A percentile compares a stretch with the other conserved stretches of the same genome.
Conservation (phyloP, 1,140 invertebrate species). For the Schlechtendalia chinensis region DNA sequence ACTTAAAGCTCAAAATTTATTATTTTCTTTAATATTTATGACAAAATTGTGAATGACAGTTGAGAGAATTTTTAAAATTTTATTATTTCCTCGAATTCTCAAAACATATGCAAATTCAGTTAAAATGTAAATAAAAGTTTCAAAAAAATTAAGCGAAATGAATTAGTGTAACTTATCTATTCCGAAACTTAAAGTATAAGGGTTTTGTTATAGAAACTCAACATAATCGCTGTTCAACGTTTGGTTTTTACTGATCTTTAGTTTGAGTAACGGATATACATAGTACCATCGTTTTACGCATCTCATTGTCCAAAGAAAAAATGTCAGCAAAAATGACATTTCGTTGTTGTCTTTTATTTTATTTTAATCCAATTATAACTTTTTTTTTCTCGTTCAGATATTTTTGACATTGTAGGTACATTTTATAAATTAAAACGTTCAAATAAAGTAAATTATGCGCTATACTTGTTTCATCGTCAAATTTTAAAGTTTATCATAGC, state of each 20-base stretch:
- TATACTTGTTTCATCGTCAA: not conserved
- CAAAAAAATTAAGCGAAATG: not conserved
- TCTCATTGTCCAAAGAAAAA: not conserved
- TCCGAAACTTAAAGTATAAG: not conserved
- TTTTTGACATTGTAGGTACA: not conserved
- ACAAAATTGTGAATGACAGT: not conserved
- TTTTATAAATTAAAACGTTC: conserved; percentile 20
- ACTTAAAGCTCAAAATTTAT: not conserved
- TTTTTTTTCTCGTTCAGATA: not conserved
- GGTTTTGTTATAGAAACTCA: not conserved
- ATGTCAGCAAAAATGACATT: not conserved
- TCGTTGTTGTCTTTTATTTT: not conserved
- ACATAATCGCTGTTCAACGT: too few relatives aligned
- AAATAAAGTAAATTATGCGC: not conserved
- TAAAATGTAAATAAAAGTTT: not conserved
- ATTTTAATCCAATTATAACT: conserved; percentile 3
- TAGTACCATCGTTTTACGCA: not conserved
- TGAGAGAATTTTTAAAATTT: not conserved
- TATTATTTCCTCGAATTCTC: not conserved
- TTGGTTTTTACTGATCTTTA: not conserved
- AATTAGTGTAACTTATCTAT: not conserved
- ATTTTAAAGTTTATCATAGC: not conserved
- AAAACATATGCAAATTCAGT: not conserved
- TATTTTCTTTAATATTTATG: not conserved
- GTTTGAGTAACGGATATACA: not conserved